Evolutionary conservation across 2,888 invertebrate genomes (phyloP).

Genomic region (Ennomos quercinarius): DNA sequence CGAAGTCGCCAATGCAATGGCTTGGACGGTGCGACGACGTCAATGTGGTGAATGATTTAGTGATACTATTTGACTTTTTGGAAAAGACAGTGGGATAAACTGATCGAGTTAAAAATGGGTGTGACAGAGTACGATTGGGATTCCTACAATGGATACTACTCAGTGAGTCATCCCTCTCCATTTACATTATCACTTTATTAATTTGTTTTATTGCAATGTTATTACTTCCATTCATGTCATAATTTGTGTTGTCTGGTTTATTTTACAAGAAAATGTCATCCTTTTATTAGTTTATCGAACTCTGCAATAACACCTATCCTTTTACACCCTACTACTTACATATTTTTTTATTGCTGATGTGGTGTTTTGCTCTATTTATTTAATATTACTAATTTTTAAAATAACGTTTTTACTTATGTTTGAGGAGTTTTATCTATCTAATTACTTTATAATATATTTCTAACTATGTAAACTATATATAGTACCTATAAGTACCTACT

Average conservation of each 20-base stretch:
- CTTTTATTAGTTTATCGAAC: slow-evolving; percentile 12
- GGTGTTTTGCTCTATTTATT: no score
- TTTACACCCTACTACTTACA: not conserved
- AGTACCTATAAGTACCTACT: no score
- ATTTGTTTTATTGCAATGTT: slow-evolving; percentile 24
- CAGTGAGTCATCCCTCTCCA: slow-evolving; percentile 64
- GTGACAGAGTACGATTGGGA: slow-evolving; percentile 81
- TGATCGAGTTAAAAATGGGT: slow-evolving; percentile 73
- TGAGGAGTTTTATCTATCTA: no score
- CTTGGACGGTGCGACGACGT: slow-evolving; percentile 47
- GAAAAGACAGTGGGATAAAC: slow-evolving; percentile 54
- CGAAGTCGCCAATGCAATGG: slow-evolving; percentile 47
- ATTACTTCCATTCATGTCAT: slow-evolving; percentile 13
- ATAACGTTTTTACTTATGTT: no score
- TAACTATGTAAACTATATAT: no score
- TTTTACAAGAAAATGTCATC: slow-evolving; percentile 2
- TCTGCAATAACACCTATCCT: slow-evolving; percentile 48
- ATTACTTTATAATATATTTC: no score
- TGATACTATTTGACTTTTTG: slow-evolving; percentile 47
- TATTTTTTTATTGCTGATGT: no score
- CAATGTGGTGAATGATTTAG: slow-evolving; percentile 58
- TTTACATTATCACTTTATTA: slow-evolving; percentile 23
- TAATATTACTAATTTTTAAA: no score
- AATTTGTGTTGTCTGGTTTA: slow-evolving; percentile 1
- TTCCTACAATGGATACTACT: slow-evolving; percentile 77